Conservation (phyloP, 2,113 vertebrate species). For the Engraulis encrasicolus region DNA sequence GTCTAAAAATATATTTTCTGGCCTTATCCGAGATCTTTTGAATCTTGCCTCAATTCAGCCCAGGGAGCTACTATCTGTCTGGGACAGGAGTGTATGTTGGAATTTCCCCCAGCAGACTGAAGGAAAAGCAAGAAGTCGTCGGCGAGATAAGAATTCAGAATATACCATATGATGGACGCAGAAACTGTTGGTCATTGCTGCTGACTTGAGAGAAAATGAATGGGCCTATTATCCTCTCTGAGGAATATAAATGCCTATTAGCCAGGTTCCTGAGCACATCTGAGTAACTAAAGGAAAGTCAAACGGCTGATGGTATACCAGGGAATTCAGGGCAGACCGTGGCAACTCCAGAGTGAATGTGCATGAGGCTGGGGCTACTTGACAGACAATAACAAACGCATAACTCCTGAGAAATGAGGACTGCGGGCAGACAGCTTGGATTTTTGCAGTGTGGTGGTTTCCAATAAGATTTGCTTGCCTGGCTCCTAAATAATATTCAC, state of each 20-base stretch:
- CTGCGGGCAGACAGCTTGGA: neutral
- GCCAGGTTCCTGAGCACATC: neutral
- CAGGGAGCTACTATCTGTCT: neutral
- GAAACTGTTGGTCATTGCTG: neutral
- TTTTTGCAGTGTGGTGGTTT: neutral
- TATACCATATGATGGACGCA: no score
- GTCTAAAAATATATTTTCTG: neutral
- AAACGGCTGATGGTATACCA: neutral
- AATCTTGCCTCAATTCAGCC: neutral
- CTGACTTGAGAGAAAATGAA: neutral
- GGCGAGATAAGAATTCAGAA: neutral
- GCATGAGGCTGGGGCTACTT: neutral
- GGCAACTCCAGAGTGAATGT: neutral
- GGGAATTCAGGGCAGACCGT: neutral
- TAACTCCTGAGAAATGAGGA: neutral
- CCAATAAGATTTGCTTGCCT: slow-evolving; percentile 33
- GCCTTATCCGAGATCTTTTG: neutral
- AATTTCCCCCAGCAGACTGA: neutral
- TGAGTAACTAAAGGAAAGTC: neutral
- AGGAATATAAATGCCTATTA: neutral
- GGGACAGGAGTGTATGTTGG: neutral
- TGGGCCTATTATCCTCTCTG: neutral
- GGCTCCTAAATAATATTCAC: slow-evolving; percentile 37
- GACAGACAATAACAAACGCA: neutral
- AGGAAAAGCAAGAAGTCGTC: neutral